Evolutionary conservation across 2,888 invertebrate species (phyloP).

Genomic region (Cylloceria caligata): DNA sequence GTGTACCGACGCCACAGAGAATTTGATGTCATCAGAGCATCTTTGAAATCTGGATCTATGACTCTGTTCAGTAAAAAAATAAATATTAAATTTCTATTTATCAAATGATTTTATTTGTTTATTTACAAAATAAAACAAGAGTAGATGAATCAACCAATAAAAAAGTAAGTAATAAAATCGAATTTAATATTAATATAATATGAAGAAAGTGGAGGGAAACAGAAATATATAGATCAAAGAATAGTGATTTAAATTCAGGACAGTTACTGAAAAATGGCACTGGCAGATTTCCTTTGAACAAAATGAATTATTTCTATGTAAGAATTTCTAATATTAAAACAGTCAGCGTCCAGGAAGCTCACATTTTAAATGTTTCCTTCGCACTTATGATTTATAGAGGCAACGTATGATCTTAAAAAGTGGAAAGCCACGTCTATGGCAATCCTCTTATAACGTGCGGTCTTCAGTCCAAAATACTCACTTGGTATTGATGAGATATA

Average conservation of each 20-base stretch:
- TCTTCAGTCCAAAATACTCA: constrained; percentile 85
- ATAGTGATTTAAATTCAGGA: too few relatives aligned
- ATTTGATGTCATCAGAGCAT: constrained; percentile 87
- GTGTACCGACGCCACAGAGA: constrained; percentile 93
- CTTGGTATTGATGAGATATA: constrained; percentile 92
- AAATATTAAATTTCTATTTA: neutral
- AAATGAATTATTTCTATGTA: too few relatives aligned
- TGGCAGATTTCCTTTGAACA: neutral
- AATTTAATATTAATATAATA: too few relatives aligned
- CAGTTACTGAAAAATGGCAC: neutral
- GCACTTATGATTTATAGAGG: too few relatives aligned
- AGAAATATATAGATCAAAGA: too few relatives aligned
- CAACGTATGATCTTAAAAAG: too few relatives aligned
- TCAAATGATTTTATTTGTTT: neutral
- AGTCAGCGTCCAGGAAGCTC: too few relatives aligned
- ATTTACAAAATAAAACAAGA: constrained; percentile 1
- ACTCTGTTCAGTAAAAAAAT: constrained; percentile 85
- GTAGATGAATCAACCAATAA: neutral
- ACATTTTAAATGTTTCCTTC: too few relatives aligned
- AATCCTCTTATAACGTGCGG: too few relatives aligned
- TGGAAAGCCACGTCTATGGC: too few relatives aligned
- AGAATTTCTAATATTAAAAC: too few relatives aligned
- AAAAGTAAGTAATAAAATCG: neutral
- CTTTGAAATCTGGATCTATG: constrained; percentile 88
- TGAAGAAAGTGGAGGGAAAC: too few relatives aligned